Percentiles rank a stretch among this genome's conserved stretches.
Evolutionary conservation across 2,113 vertebrate species (phyloP).

Genomic region (Rhipidura dahli): DNA sequence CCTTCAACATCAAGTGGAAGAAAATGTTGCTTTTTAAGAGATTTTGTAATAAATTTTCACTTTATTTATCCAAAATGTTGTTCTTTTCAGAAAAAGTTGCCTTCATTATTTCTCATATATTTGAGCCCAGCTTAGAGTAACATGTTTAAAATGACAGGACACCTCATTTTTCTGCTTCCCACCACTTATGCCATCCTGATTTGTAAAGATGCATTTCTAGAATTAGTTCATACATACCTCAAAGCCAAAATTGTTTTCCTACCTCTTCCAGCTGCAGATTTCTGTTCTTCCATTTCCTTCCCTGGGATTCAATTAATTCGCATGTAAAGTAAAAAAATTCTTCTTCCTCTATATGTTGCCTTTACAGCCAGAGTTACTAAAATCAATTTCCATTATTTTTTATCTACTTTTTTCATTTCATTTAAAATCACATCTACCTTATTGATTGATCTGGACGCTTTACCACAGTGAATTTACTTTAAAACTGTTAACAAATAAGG

Average conservation of each 20-base stretch:
- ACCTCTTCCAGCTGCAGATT: neutral
- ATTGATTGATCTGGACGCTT: neutral
- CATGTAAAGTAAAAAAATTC: neutral
- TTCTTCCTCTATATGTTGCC: neutral
- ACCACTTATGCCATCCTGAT: neutral
- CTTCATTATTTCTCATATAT: neutral
- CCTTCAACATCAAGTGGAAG: neutral
- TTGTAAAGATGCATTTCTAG: neutral
- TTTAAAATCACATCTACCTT: neutral
- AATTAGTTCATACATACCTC: neutral
- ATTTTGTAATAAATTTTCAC: neutral
- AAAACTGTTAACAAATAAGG: neutral
- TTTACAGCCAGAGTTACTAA: neutral
- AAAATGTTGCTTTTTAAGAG: neutral
- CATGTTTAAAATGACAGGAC: neutral
- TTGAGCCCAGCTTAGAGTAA: neutral
- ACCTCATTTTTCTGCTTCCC: neutral
- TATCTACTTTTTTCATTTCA: neutral
- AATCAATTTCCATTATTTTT: neutral
- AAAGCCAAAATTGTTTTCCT: neutral
- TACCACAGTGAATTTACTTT: neutral
- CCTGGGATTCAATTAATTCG: constrained; percentile 9
- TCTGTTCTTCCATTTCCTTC: neutral
- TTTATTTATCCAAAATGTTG: neutral
- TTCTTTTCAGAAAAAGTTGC: neutral